Conservation (phyloP, 92 coral and sea anemone species). For the Umimayanthus chanpuru region DNA sequence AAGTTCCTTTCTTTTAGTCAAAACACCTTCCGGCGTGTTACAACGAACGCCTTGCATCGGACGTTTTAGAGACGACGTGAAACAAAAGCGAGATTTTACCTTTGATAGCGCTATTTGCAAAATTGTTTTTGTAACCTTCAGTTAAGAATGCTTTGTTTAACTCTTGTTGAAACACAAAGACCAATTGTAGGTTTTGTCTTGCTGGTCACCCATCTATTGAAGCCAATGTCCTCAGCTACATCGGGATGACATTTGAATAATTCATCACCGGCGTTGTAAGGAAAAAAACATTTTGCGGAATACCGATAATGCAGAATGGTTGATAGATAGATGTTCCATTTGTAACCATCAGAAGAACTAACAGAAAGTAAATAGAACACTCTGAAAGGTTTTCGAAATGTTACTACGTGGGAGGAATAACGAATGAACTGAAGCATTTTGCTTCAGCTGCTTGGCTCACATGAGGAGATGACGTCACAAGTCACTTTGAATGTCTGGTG, state of each 20-base stretch:
- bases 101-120: neutral
- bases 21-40: neutral
- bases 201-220: neutral
- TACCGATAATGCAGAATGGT: too few species aligned
- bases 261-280: neutral
- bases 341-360: too few species aligned
- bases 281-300: neutral
- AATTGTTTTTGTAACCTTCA: neutral
- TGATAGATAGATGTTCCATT: too few species aligned
- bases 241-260: neutral
- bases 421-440: neutral
- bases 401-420: constrained; percentile 18
- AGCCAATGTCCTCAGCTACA: too few species aligned
- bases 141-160: neutral
- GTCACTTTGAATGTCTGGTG: constrained; percentile 18
- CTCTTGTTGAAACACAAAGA: neutral
- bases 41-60: neutral
- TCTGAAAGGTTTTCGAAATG: neutral
- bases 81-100: neutral
- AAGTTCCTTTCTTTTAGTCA: neutral
- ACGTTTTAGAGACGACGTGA: neutral
- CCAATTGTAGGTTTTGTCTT: neutral
- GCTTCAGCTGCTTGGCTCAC: constrained; percentile 3
- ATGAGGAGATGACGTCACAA: constrained; percentile 9
- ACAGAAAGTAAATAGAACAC: neutral